Base-by-base conservation (phyloP, 2,888 invertebrate species). In the Parnassius smintheus region DNA sequence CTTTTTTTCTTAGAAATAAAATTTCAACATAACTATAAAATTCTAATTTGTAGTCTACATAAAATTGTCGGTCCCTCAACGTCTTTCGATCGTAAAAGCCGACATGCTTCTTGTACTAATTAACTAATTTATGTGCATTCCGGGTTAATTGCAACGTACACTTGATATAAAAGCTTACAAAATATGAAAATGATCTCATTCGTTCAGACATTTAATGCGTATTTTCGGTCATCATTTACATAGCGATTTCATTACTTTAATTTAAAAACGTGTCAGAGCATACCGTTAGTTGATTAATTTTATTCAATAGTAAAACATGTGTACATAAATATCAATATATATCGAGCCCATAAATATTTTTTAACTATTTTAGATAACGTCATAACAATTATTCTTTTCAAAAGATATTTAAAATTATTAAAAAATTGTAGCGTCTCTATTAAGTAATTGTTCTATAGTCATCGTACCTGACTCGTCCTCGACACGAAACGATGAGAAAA, bases 401-500 rank as follows among this genome's bases (percentile, higher is more conserved):
- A 7, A 35, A 35, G 35, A 35, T 7, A 35, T 35, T 35, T 35
- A 35, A 35, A 35, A 35, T 35, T 35, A 35, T 35, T 35, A 7
- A 35, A 35, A 35, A 35, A 35, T 0, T 4, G 35, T 7, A 35
- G 35, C 35, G 35, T 35, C 7, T 35, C 35, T 35, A 35, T 35
- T 35, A 7, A 35, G 35, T 35, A 7, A 35, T 7, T 35, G 73
- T 80, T 63, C 72, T 50, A 65, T 62, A 68, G 68, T 62, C 66
- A 65, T 68, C 78, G 76, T 90, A 89, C 90, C 89, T 90, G 88
- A 81, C 81, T 76, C 78, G 75, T 80, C 78, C 81, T 82, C 77
- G 70, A 72, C 77, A 77, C 77, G 78, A 72, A 79, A 77, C 82
- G 83, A 83, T 90, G 88, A 88, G 91, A 91, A 89, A 88, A 87